phyloP scores from a whole-genome alignment of 1,140 invertebrate genomes.

The Scaptomyza montana region DNA sequence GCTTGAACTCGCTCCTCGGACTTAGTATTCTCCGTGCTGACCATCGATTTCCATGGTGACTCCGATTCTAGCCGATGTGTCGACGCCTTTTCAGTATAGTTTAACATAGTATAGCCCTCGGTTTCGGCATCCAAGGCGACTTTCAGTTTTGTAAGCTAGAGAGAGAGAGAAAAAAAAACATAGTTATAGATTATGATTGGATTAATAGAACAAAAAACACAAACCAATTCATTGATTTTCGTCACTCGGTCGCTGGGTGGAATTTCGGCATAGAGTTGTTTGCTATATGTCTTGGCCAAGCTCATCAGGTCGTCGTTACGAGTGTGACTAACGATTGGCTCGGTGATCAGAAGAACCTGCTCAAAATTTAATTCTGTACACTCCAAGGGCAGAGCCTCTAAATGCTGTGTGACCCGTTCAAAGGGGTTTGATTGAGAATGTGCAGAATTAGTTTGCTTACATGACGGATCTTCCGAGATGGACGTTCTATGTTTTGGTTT shows the following conservation, averaged over 20 bases:
- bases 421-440: constrained; percentile 64
- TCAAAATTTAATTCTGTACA: constrained; percentile 60
- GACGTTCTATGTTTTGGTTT: constrained; percentile 65
- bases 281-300: constrained; percentile 90
- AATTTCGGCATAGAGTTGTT: constrained; percentile 87
- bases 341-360: constrained; percentile 70
- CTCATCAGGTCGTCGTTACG: constrained; percentile 88
- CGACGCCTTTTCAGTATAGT: constrained; percentile 85
- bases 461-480: constrained; percentile 51
- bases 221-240: constrained; percentile 89
- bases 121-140: constrained; percentile 79
- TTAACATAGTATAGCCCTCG: constrained; percentile 68
- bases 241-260: constrained; percentile 86
- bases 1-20: constrained; percentile 91
- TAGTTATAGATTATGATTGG: not conserved
- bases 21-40: constrained; percentile 83
- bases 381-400: constrained; percentile 70
- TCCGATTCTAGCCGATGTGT: constrained; percentile 36
- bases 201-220: constrained; percentile 11
- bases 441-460: constrained; percentile 2
- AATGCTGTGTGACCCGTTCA: constrained; percentile 66
- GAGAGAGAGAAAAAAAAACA: not conserved
- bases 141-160: constrained; percentile 73
- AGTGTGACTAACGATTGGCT: constrained; percentile 64
- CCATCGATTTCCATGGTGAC: constrained; percentile 85